phyloP scores from a whole-genome alignment of 2,797 vertebrate genomes.

The Siniperca scherzeri region DNA sequence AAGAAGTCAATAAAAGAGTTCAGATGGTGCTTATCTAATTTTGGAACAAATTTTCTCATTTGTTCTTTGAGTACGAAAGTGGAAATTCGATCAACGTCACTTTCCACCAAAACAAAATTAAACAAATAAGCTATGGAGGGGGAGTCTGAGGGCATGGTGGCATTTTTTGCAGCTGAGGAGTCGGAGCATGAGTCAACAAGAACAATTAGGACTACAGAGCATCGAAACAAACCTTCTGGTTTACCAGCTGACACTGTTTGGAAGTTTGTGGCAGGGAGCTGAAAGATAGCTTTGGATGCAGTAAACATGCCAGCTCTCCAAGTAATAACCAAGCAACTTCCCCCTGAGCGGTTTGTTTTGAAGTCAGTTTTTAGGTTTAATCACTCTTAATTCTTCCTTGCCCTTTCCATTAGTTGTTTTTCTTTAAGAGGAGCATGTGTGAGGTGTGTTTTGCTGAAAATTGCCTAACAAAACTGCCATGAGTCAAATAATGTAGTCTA shows the following conservation, averaged over 20 bases:
- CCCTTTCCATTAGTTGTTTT: slow-evolving; percentile 55
- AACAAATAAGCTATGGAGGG: slow-evolving; percentile 35
- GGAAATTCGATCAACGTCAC: slow-evolving; percentile 45
- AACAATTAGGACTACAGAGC: slow-evolving; percentile 61
- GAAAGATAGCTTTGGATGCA: slow-evolving; percentile 51
- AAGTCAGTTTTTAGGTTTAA: slow-evolving; percentile 62
- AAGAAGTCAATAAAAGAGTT: slow-evolving; percentile 20
- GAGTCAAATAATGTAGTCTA: slow-evolving; percentile 27
- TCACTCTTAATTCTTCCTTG: slow-evolving; percentile 50
- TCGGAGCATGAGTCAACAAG: slow-evolving; percentile 66
- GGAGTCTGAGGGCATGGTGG: slow-evolving; percentile 33
- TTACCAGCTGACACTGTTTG: slow-evolving; percentile 67
- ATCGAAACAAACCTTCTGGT: slow-evolving; percentile 70
- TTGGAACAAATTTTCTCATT: slow-evolving; percentile 45
- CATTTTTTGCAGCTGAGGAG: slow-evolving; percentile 56
- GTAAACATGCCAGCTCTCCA: slow-evolving; percentile 49
- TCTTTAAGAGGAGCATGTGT: slow-evolving; percentile 25
- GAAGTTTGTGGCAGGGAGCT: slow-evolving; percentile 61
- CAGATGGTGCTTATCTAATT: slow-evolving; percentile 35
- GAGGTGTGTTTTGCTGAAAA: slow-evolving; percentile 41
- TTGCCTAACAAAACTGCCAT: slow-evolving; percentile 27
- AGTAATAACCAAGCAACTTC: slow-evolving; percentile 63
- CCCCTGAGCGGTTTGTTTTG: slow-evolving; percentile 65
- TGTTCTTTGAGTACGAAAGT: slow-evolving; percentile 46
- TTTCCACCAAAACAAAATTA: slow-evolving; percentile 64